Evolutionary conservation across 1,140 invertebrate species (phyloP).

Genomic region (Periplaneta americana): DNA sequence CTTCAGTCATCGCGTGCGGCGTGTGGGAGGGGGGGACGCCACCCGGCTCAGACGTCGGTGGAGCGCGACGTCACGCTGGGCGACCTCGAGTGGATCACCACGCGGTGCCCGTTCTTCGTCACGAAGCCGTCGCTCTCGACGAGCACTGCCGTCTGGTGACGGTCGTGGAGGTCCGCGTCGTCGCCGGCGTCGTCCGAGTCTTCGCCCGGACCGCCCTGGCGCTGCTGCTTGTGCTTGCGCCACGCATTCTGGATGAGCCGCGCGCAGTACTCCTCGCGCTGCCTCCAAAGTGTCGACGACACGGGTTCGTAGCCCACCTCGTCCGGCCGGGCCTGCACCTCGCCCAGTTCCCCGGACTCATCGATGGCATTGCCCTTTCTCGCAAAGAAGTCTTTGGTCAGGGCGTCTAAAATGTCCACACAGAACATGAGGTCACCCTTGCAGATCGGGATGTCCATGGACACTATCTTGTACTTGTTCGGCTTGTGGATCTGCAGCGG

Average conservation of each 20-base stretch:
- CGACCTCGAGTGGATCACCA: constrained; percentile 81
- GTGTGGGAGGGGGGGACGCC: constrained; percentile 45
- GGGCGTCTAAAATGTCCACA: constrained; percentile 94
- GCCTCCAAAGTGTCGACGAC: constrained; percentile 87
- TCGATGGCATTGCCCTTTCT: constrained; percentile 88
- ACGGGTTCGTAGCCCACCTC: constrained; percentile 87
- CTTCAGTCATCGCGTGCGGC: constrained; percentile 5
- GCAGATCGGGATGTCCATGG: constrained; percentile 98
- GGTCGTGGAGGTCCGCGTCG: constrained; percentile 21
- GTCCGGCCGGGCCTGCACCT: constrained; percentile 65
- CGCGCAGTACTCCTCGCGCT: constrained; percentile 93
- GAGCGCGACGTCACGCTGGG: constrained; percentile 72
- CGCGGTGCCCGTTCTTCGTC: constrained; percentile 80
- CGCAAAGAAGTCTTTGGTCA: constrained; percentile 95
- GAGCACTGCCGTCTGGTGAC: constrained; percentile 69
- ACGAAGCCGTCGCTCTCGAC: constrained; percentile 75
- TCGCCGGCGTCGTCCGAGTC: constrained; percentile 28
- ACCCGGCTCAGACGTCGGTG: constrained; percentile 71
- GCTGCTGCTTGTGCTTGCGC: constrained; percentile 74
- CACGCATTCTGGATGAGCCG: constrained; percentile 92
- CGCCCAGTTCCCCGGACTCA: constrained; percentile 76
- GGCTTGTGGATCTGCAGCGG: constrained; percentile 95
- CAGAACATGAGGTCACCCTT: constrained; percentile 95
- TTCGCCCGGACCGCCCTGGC: constrained; percentile 37
- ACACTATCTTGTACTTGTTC: constrained; percentile 98